Conservation (phyloP, 2,888 invertebrate genomes). For the Zygaena filipendulae region DNA sequence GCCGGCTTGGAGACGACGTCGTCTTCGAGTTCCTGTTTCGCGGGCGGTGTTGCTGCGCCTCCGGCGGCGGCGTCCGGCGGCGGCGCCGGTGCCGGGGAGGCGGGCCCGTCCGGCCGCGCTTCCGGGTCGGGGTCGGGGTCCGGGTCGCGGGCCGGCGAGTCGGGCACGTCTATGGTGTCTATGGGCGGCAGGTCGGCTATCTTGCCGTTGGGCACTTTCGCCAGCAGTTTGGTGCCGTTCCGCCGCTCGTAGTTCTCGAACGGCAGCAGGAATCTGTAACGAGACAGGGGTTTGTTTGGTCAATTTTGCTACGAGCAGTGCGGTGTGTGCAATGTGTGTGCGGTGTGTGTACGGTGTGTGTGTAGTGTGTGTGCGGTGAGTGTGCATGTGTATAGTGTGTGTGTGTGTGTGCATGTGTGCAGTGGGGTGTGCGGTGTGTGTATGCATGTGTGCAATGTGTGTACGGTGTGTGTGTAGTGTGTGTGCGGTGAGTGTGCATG, state of each 20-base stretch:
- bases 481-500: no score
- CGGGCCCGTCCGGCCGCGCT: conserved; percentile 22
- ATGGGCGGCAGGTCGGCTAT: conserved; percentile 26
- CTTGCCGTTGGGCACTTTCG: conserved; percentile 40
- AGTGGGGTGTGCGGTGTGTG: no score
- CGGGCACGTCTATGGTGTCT: conserved; percentile 50
- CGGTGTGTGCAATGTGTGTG: no score
- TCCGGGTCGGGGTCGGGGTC: conserved; percentile 15
- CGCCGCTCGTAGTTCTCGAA: conserved; percentile 72
- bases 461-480: no score
- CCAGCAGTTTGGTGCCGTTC: conserved; percentile 30
- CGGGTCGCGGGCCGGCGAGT: conserved; percentile 40
- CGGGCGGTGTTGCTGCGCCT: conserved; percentile 19
- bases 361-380: no score
- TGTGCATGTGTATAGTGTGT: no score
- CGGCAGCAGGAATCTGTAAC: conserved; percentile 71
- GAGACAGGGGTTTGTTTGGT: no score
- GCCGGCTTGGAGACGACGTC: conserved; percentile 38
- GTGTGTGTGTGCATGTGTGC: no score
- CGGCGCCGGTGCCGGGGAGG: conserved; percentile 24
- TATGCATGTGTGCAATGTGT: no score
- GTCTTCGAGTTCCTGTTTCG: conserved; percentile 27
- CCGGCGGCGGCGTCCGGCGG: conserved; percentile 24
- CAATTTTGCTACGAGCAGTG: no score
- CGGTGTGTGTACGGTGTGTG: no score